These are phyloP conservation scores for Onychomys arenicola DNA, from an alignment of 2,797 vertebrate genomes.

Conservation along the genomic window DNA sequence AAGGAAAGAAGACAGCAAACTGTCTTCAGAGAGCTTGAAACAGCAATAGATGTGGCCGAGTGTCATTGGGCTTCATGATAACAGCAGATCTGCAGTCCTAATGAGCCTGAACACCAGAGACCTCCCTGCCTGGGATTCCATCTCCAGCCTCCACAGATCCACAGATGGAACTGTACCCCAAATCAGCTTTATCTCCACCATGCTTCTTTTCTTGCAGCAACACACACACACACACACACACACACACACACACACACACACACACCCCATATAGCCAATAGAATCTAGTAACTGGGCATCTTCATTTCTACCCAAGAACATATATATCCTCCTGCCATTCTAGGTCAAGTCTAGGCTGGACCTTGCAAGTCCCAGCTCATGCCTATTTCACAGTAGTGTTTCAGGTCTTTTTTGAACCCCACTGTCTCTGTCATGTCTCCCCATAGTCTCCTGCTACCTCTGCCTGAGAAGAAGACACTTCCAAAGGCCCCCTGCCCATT, in stretches of 20 bases:
- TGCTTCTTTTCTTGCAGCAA: background rate
- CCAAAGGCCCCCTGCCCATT: background rate
- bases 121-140: background rate
- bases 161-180: background rate
- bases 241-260: background rate
- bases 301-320: background rate
- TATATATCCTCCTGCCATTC: rapidly evolving
- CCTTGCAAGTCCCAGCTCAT: rapidly evolving
- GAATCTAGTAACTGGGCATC: background rate
- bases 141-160: background rate
- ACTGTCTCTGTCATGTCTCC: rapidly evolving
- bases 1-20: background rate
- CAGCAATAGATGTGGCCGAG: rapidly evolving
- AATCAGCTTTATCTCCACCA: background rate
- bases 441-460: background rate
- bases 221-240: background rate
- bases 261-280: background rate
- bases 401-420: background rate
- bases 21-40: background rate
- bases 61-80: too few species aligned
- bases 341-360: rapidly evolving
- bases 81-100: background rate
- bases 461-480: background rate
- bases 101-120: rapidly evolving
- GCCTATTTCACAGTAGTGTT: background rate